A percentile compares a stretch with the other conserved stretches of the same genome.
Evolutionary conservation across 2,113 vertebrate genomes (phyloP).

Genomic region (Tichodroma muraria): DNA sequence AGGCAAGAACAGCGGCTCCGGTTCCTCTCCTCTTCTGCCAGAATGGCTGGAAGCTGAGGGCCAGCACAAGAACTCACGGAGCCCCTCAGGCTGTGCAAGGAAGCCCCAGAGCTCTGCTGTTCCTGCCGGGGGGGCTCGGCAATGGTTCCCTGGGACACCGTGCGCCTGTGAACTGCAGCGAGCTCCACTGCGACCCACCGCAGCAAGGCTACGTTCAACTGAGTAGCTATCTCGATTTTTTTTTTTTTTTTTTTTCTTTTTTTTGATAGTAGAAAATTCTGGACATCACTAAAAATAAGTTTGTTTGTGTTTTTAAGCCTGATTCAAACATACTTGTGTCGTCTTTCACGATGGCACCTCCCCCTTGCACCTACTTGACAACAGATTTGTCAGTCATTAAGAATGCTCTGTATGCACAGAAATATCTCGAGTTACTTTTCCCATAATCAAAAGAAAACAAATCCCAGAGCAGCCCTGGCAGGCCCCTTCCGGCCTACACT

Average conservation of each 20-base stretch:
- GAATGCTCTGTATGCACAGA: constrained; percentile 48
- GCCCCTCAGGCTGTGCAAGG: rapidly evolving
- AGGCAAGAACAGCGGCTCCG: neutral
- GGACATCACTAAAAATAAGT: constrained; percentile 23
- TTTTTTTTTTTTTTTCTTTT: neutral
- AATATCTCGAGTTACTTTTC: constrained; percentile 53
- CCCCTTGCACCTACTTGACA: neutral
- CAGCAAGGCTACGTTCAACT: neutral
- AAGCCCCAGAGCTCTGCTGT: neutral
- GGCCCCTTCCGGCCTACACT: neutral
- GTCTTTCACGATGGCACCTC: neutral
- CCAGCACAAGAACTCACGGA: neutral
- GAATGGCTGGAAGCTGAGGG: neutral
- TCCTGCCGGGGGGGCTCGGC: neutral
- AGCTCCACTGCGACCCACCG: neutral
- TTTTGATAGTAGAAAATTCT: neutral
- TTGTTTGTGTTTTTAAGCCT: constrained; percentile 20
- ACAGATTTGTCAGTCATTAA: constrained; percentile 36
- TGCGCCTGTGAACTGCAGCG: neutral
- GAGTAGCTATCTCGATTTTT: rapidly evolving
- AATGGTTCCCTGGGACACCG: rapidly evolving
- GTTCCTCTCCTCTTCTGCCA: neutral
- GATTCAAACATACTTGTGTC: neutral
- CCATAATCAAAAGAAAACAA: constrained; percentile 60
- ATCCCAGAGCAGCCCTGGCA: constrained; percentile 48